Conservation (phyloP, 2,888 invertebrate species). For the Tyria jacobaeae region DNA sequence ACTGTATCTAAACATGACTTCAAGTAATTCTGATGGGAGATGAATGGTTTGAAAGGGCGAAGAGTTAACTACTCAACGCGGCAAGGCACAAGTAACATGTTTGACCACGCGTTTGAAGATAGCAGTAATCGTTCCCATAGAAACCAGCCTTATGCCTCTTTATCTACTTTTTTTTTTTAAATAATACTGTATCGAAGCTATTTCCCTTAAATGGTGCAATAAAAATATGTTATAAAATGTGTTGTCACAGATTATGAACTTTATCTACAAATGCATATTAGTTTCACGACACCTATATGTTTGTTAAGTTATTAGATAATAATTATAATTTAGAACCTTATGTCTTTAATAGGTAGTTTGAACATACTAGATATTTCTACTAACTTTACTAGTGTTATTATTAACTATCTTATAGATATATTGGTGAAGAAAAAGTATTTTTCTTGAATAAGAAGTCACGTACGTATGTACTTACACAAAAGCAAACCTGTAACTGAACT, state of each 20-base stretch:
- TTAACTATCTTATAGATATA: conserved; percentile 1
- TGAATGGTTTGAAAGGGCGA: no score
- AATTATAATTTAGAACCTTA: conserved; percentile 22
- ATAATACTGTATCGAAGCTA: neutral
- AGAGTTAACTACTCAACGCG: no score
- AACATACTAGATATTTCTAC: conserved; percentile 14
- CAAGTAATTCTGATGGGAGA: no score
- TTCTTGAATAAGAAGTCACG: neutral
- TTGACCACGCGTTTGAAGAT: no score
- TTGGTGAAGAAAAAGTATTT: neutral
- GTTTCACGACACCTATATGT: conserved; percentile 17
- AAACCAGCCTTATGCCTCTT: no score
- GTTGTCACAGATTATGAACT: conserved; percentile 26
- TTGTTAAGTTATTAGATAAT: conserved; percentile 15
- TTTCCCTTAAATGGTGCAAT: conserved; percentile 14
- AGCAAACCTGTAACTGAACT: neutral
- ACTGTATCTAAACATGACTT: no score
- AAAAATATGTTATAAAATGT: conserved; percentile 26
- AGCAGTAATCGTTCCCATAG: no score
- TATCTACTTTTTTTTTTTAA: neutral
- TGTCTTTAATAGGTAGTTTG: conserved; percentile 15
- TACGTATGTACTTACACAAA: no score
- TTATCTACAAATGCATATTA: conserved; percentile 36
- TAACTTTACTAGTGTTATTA: neutral
- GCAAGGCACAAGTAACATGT: no score